Conservation (phyloP, 2,888 invertebrate species). For the Coenonympha arcania region DNA sequence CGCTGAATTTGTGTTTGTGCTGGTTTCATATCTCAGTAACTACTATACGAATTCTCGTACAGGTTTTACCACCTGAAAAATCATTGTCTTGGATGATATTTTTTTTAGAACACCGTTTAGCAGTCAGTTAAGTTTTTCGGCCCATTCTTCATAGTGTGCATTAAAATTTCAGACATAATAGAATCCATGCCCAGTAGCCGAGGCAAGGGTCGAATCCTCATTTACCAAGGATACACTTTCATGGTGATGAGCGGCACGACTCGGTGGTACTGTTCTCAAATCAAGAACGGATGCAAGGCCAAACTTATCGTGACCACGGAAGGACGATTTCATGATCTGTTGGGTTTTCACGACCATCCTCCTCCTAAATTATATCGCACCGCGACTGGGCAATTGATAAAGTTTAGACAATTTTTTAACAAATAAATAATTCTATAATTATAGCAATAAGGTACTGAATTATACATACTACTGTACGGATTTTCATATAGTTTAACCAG, state of each 20-base stretch:
- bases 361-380: constrained; percentile 14
- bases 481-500: too few relatives aligned
- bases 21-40: too few relatives aligned
- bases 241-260: constrained; percentile 32
- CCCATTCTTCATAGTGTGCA: background rate
- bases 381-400: background rate
- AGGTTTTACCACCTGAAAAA: too few relatives aligned
- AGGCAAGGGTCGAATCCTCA: constrained; percentile 5
- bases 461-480: too few relatives aligned
- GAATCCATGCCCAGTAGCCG: background rate
- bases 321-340: constrained; percentile 19
- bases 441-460: too few relatives aligned
- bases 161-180: background rate
- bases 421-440: too few relatives aligned
- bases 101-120: too few relatives aligned
- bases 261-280: constrained; percentile 46
- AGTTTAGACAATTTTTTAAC: too few relatives aligned
- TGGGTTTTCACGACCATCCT: constrained; percentile 31
- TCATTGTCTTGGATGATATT: too few relatives aligned
- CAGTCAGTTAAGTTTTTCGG: too few relatives aligned
- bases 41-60: too few relatives aligned
- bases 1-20: too few relatives aligned
- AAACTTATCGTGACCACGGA: constrained; percentile 30
- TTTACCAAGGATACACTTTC: constrained; percentile 24
- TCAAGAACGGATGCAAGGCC: constrained; percentile 36